phyloP scores from a whole-genome alignment of 2,113 vertebrate species.

The Oryzias celebensis region DNA sequence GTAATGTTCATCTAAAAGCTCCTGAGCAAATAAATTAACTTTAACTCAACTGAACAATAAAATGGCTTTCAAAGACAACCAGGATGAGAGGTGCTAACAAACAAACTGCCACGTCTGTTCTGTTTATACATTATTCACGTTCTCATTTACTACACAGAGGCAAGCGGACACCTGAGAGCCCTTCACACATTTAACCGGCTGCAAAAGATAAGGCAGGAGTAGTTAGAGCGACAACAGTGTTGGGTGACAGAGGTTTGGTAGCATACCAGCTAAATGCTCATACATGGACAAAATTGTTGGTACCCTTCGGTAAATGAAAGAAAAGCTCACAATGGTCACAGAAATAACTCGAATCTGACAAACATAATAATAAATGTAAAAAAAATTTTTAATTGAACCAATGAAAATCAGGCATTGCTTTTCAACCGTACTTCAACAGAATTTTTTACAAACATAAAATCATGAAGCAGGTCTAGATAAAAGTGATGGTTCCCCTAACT shows the following conservation, averaged over 20 bases:
- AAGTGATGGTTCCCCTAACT: too few species aligned
- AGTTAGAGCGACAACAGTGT: slow-evolving; percentile 4
- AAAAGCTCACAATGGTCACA: too few species aligned
- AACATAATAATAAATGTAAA: too few species aligned
- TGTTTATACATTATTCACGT: slow-evolving; percentile 58
- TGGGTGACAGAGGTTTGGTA: neutral
- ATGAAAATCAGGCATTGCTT: too few species aligned
- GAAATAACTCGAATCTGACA: too few species aligned
- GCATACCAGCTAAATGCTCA: too few species aligned
- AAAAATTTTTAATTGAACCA: too few species aligned
- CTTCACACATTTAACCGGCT: slow-evolving; percentile 47
- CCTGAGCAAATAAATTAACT: neutral
- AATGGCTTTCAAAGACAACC: slow-evolving; percentile 41
- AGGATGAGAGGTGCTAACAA: slow-evolving; percentile 37
- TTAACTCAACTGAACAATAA: neutral
- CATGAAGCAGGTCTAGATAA: too few species aligned
- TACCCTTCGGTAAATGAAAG: too few species aligned
- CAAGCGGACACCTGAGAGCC: slow-evolving; percentile 45
- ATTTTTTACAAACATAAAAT: too few species aligned
- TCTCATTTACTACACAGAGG: slow-evolving; percentile 35
- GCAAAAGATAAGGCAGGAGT: slow-evolving; percentile 38
- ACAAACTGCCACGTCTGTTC: slow-evolving; percentile 34
- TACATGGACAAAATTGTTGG: too few species aligned
- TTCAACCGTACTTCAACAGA: too few species aligned
- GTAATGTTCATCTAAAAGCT: slow-evolving; percentile 1